A percentile compares a stretch with the other conserved stretches of the same genome.
Evolutionary conservation across 2,797 vertebrate genomes (phyloP).

Genomic region (Sparidentex hasta): DNA sequence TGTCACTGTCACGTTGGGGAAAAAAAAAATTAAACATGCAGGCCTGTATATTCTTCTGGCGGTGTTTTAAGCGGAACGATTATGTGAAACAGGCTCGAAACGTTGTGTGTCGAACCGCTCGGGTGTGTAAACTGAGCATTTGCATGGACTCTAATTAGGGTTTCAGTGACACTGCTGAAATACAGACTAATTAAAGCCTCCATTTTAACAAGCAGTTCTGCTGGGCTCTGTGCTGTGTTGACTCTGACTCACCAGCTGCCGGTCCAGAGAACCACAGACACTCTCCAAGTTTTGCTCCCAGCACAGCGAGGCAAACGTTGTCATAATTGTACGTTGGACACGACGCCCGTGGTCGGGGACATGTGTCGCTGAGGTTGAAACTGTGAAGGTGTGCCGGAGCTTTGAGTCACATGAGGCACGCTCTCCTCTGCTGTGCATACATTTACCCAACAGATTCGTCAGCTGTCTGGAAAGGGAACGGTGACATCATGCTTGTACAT

Average conservation of each 20-base stretch:
- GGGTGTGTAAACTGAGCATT: conserved; percentile 52
- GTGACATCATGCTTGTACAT: conserved; percentile 30
- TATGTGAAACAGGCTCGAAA: conserved; percentile 20
- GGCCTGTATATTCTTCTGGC: conserved; percentile 24
- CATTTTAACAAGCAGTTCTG: conserved; percentile 76
- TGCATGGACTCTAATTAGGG: conserved; percentile 62
- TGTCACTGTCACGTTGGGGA: conserved; percentile 34
- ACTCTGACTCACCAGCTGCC: conserved; percentile 74
- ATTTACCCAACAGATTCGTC: conserved; percentile 22
- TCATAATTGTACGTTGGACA: conserved; percentile 60
- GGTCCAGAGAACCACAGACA: conserved; percentile 61
- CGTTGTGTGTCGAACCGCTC: conserved; percentile 24
- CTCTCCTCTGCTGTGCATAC: conserved; percentile 25
- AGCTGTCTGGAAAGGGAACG: conserved; percentile 47
- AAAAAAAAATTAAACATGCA: conserved; percentile 8
- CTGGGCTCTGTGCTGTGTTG: conserved; percentile 58
- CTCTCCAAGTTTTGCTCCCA: conserved; percentile 37
- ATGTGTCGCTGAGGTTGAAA: conserved; percentile 35
- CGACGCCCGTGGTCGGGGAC: conserved; percentile 45
- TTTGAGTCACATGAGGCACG: conserved; percentile 42
- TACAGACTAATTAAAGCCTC: conserved; percentile 76
- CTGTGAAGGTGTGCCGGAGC: conserved; percentile 18
- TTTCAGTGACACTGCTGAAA: conserved; percentile 67
- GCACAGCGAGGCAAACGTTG: conserved; percentile 55
- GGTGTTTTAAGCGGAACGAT: conserved; percentile 7